Evolutionary conservation across 1,140 invertebrate species (phyloP).

Genomic region (Drosophila quadrilineata): DNA sequence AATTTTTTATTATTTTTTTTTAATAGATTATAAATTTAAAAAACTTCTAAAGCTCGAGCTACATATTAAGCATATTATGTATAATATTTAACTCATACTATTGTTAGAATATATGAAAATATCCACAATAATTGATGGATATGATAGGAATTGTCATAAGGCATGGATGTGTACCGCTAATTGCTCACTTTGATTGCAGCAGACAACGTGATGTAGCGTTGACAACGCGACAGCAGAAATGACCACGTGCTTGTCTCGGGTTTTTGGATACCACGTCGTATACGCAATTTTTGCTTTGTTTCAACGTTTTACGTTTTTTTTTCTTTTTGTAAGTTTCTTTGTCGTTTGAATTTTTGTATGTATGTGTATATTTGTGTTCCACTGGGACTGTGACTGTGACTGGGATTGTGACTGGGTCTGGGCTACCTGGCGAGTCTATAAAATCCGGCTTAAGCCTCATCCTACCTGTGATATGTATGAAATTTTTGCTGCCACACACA

Average conservation of each 20-base stretch:
- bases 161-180: slow-evolving; percentile 57
- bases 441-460: slow-evolving; percentile 70
- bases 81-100: too few species aligned
- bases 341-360: too few species aligned
- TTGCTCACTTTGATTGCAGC: slow-evolving; percentile 46
- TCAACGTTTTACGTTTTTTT: slow-evolving; percentile 14
- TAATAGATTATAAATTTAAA: too few species aligned
- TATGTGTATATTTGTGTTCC: too few species aligned
- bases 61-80: too few species aligned
- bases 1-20: too few species aligned
- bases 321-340: background rate
- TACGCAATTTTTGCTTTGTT: slow-evolving; percentile 71
- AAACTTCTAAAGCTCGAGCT: too few species aligned
- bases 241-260: slow-evolving; percentile 41
- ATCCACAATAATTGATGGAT: too few species aligned
- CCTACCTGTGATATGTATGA: slow-evolving; percentile 73
- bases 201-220: slow-evolving; percentile 54
- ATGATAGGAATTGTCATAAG: too few species aligned
- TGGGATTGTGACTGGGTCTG: background rate
- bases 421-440: slow-evolving; percentile 43
- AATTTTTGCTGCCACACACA: slow-evolving; percentile 53
- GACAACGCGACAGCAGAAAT: slow-evolving; percentile 43
- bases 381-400: background rate
- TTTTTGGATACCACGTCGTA: slow-evolving; percentile 47
- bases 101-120: too few species aligned